These are phyloP conservation scores for Potorous gilbertii DNA, from an alignment of 2,797 vertebrate genomes.

Conservation along the genomic window DNA sequence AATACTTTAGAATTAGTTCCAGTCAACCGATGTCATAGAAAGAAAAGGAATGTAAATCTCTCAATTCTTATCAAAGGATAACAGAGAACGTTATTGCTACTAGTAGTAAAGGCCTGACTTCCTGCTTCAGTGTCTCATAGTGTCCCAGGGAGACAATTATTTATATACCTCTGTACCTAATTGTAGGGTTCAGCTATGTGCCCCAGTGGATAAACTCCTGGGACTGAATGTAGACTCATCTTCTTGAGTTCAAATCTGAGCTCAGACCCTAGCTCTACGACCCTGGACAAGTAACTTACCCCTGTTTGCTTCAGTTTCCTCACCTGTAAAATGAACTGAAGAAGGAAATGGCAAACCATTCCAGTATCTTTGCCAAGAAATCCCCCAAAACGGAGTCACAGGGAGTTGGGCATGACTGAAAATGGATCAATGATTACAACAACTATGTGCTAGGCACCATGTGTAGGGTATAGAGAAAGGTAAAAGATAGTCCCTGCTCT, in stretches of 20 bases:
- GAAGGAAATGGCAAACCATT: neutral
- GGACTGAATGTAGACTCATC: neutral
- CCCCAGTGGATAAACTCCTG: neutral
- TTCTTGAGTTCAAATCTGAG: neutral
- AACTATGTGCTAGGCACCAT: neutral
- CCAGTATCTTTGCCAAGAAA: neutral
- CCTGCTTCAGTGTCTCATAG: neutral
- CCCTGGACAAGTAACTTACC: neutral
- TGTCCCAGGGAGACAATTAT: neutral
- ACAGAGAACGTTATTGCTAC: neutral
- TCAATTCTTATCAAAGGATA: conserved; percentile 24
- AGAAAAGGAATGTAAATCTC: neutral
- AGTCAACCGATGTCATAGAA: neutral
- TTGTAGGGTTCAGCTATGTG: neutral
- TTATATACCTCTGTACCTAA: neutral
- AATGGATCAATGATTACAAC: neutral
- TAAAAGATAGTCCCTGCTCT: neutral
- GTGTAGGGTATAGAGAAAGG: neutral
- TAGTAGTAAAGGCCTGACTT: conserved; percentile 1
- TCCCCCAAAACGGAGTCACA: neutral
- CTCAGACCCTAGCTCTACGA: neutral
- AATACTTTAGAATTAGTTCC: neutral
- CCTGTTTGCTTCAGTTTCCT: neutral
- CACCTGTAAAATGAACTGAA: neutral
- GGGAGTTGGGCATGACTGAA: neutral